These are phyloP conservation scores for Sminthurinus aureus DNA, from an alignment of 2,888 invertebrate species.

Conservation along the genomic window DNA sequence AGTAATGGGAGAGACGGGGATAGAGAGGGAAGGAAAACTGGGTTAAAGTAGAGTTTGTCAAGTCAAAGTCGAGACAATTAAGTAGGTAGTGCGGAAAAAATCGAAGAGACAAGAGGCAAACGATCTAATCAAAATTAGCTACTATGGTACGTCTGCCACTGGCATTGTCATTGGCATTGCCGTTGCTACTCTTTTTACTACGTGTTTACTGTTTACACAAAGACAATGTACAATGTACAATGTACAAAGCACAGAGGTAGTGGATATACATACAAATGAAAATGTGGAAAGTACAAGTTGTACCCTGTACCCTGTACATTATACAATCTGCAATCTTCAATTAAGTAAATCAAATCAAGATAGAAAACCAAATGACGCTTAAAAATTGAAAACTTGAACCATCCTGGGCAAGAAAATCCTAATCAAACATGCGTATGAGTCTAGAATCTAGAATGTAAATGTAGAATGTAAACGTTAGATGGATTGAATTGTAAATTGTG, in stretches of 20 bases:
- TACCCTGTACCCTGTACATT: background rate
- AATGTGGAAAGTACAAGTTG: no score
- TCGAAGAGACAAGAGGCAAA: background rate
- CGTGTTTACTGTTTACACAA: no score
- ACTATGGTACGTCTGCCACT: no score
- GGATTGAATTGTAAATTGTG: no score
- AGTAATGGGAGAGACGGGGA: no score
- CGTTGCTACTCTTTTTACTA: no score
- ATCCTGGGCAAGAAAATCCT: background rate
- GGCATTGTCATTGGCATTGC: no score
- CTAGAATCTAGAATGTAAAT: no score
- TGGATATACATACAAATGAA: background rate
- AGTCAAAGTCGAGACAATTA: background rate
- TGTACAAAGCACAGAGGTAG: background rate
- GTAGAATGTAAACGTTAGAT: no score
- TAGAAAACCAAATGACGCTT: background rate
- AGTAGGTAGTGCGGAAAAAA: background rate
- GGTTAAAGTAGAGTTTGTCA: no score
- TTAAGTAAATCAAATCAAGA: background rate
- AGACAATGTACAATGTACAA: background rate
- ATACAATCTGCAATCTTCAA: background rate
- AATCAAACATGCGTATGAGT: background rate
- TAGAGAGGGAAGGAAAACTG: no score
- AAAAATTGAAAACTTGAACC: background rate
- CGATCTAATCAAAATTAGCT: no score